These are phyloP conservation scores for Portevinia maculata DNA, from an alignment of 2,888 invertebrate genomes.

Conservation along the genomic window DNA sequence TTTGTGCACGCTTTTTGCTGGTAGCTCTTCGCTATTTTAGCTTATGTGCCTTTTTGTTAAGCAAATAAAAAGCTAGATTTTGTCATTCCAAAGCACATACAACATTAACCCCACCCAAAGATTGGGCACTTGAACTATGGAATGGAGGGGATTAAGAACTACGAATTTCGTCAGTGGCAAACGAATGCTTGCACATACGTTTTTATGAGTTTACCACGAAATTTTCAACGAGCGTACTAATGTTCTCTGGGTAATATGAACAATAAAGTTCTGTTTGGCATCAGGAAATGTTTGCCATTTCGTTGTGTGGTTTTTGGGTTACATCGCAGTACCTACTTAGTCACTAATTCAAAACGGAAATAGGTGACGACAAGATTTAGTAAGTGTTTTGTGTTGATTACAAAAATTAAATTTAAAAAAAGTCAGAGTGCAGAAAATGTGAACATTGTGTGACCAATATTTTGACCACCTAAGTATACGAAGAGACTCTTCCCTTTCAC, in stretches of 20 bases:
- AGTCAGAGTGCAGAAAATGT: no score
- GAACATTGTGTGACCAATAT: no score
- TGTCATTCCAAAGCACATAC: conserved; percentile 30
- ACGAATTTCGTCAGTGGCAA: conserved; percentile 57
- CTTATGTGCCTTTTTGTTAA: conserved; percentile 57
- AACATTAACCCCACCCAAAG: neutral
- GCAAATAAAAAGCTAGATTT: conserved; percentile 44
- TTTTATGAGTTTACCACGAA: conserved; percentile 70
- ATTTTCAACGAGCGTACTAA: conserved; percentile 67
- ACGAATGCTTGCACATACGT: conserved; percentile 66
- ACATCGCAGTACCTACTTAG: conserved; percentile 47
- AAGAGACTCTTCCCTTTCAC: no score
- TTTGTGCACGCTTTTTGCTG: conserved; percentile 56
- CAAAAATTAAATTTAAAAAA: no score
- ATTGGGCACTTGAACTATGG: neutral
- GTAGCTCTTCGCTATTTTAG: conserved; percentile 35
- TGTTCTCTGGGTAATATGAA: conserved; percentile 65
- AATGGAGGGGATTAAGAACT: conserved; percentile 23
- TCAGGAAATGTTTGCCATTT: conserved; percentile 45
- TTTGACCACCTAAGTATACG: no score
- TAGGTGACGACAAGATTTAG: conserved; percentile 39
- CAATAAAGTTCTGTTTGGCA: conserved; percentile 45
- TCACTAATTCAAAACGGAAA: conserved; percentile 52
- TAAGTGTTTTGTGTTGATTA: neutral
- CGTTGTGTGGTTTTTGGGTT: conserved; percentile 39